Evolutionary conservation across 1,140 invertebrate species (phyloP), one percentile per base, ranked within the genome.

Genomic region (Pseudomyrmex cubaensis): DNA sequence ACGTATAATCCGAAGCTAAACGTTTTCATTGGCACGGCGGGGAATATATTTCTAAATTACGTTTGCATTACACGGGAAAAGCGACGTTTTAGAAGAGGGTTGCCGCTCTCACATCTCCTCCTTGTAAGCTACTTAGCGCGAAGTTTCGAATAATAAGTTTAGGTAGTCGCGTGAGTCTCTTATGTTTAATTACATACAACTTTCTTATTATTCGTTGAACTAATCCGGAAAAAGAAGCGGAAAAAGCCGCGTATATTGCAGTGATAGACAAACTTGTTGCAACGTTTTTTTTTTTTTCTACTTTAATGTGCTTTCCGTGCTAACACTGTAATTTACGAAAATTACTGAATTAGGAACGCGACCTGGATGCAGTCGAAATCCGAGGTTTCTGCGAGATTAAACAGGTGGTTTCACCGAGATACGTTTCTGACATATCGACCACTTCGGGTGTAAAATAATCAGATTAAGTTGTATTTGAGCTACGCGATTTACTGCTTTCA

Each of bases 361-460:
- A 66, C 12, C 13, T 4, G 13, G 57, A 50, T 13, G 44, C 5
- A 50, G 59, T 15, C n/a, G 46, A 44, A 10, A 72, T 63, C 13
- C 17, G 54, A 50, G 66, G 20, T 80, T 72, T 50, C 44, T 61
- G n/a, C 44, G 76, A 80, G 59, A 70, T 80, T 80, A 80, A 80
- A 80, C 54, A 70, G 44, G 20, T 72, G 20, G 66, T 80, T 80
- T 59, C 54, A 67, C 12, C 35, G 5, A 17, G 35, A 17, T 10
- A 20, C 56, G 4, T n/a, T 35, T 77, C 17, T 52, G n/a, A 76
- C 10, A n/a, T 44, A 5, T 20, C 46, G 54, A 70, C 46, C 22
- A 44, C 15, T 13, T 5, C 7, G 20, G 1, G 7, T 4, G 7
- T 7, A 59, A 12, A 80, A 70, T 50, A 70, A 80, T 70, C 54